A percentile compares a stretch with the other conserved stretches of the same genome.
Conservation (phyloP, 2,888 invertebrate genomes). For the Drosophila robusta region DNA sequence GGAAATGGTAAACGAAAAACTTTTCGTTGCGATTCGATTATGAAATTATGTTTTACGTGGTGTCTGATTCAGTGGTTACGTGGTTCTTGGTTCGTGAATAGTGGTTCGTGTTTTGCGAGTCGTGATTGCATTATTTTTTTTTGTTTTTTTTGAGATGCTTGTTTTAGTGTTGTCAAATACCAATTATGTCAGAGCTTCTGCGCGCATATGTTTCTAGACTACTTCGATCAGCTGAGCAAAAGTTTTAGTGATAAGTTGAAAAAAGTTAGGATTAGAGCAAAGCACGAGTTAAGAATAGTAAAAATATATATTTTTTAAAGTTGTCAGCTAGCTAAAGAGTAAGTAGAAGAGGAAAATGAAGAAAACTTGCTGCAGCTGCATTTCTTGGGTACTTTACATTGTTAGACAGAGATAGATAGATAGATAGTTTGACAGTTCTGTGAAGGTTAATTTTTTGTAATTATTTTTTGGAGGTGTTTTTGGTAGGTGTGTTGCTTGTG, state of each 20-base stretch:
- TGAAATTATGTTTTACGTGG: slow-evolving; percentile 21
- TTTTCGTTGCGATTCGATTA: slow-evolving; percentile 35
- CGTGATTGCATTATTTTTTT: slow-evolving; percentile 20
- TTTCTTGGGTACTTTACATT: slow-evolving; percentile 48
- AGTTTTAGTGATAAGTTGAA: slow-evolving; percentile 13
- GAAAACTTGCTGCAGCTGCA: slow-evolving; percentile 43
- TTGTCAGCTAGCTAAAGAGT: slow-evolving; percentile 39
- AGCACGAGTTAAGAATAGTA: slow-evolving; percentile 28
- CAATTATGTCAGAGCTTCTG: slow-evolving; percentile 76
- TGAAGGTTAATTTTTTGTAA: slow-evolving; percentile 12
- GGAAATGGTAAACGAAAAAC: slow-evolving; percentile 50
- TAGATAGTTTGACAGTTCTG: slow-evolving; percentile 28
- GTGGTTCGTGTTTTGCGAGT: slow-evolving; percentile 33
- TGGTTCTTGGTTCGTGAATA: slow-evolving; percentile 12
- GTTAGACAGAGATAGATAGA: slow-evolving; percentile 35
- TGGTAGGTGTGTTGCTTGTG: slow-evolving; percentile 37
- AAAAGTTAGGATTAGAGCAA: slow-evolving; percentile 29
- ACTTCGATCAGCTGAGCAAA: slow-evolving; percentile 38
- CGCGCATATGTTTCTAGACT: slow-evolving; percentile 44
- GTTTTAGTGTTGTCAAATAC: slow-evolving; percentile 66
- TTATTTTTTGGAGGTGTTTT: slow-evolving; percentile 29
- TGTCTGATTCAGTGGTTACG: slow-evolving; percentile 28
- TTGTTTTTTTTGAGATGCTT: slow-evolving; percentile 19
- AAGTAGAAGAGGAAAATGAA: slow-evolving; percentile 11
- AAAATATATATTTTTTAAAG: slow-evolving; percentile 19